Evolutionary conservation across 2,113 vertebrate genomes (phyloP).

Genomic region (Taxidea taxus): DNA sequence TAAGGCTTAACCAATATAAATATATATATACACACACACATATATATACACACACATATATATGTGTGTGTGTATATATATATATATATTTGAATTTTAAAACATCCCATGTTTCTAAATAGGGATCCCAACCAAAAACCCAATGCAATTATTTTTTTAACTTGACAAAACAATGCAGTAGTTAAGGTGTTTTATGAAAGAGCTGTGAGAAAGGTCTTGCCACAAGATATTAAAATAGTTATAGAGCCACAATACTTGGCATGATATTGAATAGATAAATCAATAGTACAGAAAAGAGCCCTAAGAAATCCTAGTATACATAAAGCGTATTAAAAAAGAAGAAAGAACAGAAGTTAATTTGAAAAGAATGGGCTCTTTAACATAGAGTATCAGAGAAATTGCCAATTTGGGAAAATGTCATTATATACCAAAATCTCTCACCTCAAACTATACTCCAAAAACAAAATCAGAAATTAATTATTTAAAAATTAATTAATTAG

Average conservation of each 20-base stretch:
- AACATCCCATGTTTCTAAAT: neutral
- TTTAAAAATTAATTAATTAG: neutral
- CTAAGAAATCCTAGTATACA: constrained; percentile 1
- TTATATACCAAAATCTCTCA: neutral
- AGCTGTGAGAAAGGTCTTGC: neutral
- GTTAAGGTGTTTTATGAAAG: constrained; percentile 28
- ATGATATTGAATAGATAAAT: neutral
- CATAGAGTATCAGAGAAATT: neutral
- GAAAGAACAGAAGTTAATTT: constrained; percentile 38
- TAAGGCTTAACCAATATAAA: neutral
- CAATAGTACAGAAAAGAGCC: neutral
- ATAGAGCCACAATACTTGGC: constrained; percentile 29
- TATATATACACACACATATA: too few relatives aligned
- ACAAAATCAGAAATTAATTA: neutral
- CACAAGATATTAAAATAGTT: constrained; percentile 46
- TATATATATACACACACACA: too few relatives aligned
- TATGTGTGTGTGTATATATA: neutral
- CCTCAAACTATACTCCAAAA: neutral
- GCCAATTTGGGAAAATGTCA: constrained; percentile 4
- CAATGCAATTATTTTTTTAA: neutral
- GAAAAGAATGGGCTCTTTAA: neutral
- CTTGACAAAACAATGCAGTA: neutral
- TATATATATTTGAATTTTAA: neutral
- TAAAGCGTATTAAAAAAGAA: constrained; percentile 38
- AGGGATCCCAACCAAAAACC: neutral